phyloP scores from a whole-genome alignment of 1,140 invertebrate species.

The Ceratina australensis region DNA sequence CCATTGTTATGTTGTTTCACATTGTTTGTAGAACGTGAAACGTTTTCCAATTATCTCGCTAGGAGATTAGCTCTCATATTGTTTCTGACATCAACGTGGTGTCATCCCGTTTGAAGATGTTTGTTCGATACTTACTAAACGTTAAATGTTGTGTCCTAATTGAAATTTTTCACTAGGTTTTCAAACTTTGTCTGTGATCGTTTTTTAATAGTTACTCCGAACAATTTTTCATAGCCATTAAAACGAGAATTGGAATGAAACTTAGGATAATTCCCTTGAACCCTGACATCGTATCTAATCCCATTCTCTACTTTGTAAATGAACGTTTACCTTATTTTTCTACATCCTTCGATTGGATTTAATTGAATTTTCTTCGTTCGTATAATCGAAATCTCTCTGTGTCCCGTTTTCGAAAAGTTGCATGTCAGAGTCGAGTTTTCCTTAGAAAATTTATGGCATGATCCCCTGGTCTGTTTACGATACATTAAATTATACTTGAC shows the following conservation, averaged over 20 bases:
- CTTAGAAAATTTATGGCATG: neutral
- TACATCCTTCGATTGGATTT: neutral
- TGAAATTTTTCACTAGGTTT: neutral
- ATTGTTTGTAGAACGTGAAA: neutral
- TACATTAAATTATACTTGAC: too few species aligned
- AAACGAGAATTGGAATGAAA: neutral
- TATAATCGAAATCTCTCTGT: neutral
- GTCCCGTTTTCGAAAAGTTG: too few species aligned
- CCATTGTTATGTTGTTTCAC: neutral
- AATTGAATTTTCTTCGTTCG: neutral
- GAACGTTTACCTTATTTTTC: neutral
- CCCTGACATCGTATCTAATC: neutral
- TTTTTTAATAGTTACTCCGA: too few species aligned
- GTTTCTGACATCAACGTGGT: neutral
- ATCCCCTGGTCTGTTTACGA: neutral
- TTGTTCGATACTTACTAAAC: neutral
- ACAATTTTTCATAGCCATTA: neutral
- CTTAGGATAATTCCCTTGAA: neutral
- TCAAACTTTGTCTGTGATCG: neutral
- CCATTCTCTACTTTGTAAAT: too few species aligned
- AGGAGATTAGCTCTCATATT: slow-evolving; percentile 11
- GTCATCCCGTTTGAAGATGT: neutral
- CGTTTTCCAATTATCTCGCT: slow-evolving; percentile 2
- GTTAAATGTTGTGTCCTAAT: neutral
- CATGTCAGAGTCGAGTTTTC: neutral